phyloP scores from a whole-genome alignment of 2,888 invertebrate species.

The Osedax frankpressi region DNA sequence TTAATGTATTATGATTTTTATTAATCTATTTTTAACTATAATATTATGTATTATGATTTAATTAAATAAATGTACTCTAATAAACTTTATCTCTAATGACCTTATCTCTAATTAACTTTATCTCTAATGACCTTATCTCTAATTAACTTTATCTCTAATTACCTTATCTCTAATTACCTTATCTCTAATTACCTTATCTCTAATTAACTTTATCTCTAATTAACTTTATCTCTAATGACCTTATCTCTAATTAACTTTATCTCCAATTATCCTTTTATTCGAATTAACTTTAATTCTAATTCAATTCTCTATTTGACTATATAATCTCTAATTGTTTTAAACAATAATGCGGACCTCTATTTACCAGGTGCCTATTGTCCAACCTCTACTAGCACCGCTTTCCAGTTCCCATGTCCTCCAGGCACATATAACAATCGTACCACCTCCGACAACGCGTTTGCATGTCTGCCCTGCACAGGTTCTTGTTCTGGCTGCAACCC shows the following conservation, averaged over 20 bases:
- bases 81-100: neutral
- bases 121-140: neutral
- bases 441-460: constrained; percentile 30
- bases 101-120: neutral
- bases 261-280: too few species aligned
- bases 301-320: too few species aligned
- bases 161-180: neutral
- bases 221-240: too few species aligned
- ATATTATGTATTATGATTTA: too few species aligned
- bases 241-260: too few species aligned
- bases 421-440: constrained; percentile 41
- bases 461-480: constrained; percentile 40
- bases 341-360: too few species aligned
- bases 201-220: too few species aligned
- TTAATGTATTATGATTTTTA: neutral
- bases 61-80: too few species aligned
- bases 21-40: neutral
- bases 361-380: constrained; percentile 39
- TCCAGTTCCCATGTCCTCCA: constrained; percentile 34
- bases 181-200: neutral
- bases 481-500: too few species aligned
- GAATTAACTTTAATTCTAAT: too few species aligned
- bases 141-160: neutral
- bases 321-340: too few species aligned
- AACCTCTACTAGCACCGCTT: constrained; percentile 31